Base-by-base conservation (phyloP, 1,140 invertebrate genomes). In the Phymastichus coffea region DNA sequence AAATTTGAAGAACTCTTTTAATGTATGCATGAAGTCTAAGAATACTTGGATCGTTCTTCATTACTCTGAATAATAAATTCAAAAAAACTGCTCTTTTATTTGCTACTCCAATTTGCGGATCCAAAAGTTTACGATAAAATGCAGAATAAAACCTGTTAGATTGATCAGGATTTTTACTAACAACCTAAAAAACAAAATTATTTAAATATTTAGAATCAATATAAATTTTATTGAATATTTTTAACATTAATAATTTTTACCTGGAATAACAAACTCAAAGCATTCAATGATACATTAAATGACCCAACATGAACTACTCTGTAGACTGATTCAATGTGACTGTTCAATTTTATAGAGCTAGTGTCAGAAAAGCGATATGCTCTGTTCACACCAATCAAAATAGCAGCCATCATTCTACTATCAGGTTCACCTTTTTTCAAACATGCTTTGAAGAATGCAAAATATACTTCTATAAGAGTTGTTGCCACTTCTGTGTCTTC, bases 381-480 rank as follows among this genome's bases (percentile, higher is more conserved):
- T 62, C 92, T 84, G 70, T 94, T 94, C 6, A 96, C 90, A 1
- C 94, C 95, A 43, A 86, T 88, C 43, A 98, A 78, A 15, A 99
- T 86, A 1, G 89, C 93, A 59, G 89, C 89, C 90, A 99, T 94
- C 78, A 98, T 88, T 69, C 92, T 88, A 38, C 88, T 92, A 69
- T 97, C 91, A 1, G 97, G 88, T 63, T 97, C 93, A 20, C 93
- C 92, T 85, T 88, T 91, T 74, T 94, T 93, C 14, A 95, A 85
- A 40, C 89, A 88, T 44, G 94, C 91, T 81, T 95, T 97, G 79
- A 99, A 99, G 70, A 98, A 94, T 0, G 91, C 87, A 72, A 99
- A 95, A 76, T 98, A 98, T n/a, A 98, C 87, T 52, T 88, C 82
- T 10, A 98, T 89, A 14, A 98, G 79, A 65, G 86, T 88, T 59